Evolutionary conservation across 1,140 invertebrate species (phyloP).

Genomic region (Caligus rogercresseyi): DNA sequence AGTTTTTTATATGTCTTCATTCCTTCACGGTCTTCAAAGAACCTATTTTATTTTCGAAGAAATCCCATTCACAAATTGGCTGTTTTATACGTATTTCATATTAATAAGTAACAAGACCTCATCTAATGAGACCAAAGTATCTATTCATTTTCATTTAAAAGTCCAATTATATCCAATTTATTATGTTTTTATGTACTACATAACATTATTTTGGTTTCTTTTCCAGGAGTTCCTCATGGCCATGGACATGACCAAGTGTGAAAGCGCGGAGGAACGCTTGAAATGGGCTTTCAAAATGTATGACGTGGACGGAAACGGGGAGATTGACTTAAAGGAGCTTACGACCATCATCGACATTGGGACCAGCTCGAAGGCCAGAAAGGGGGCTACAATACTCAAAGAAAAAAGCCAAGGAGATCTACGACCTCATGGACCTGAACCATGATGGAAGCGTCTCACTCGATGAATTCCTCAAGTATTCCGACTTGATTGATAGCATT

Average conservation of each 20-base stretch:
- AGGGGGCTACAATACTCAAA: not conserved
- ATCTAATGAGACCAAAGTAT: no score
- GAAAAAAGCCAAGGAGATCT: not conserved
- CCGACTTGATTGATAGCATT: not conserved
- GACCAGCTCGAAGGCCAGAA: not conserved
- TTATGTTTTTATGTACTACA: no score
- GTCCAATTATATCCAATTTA: no score
- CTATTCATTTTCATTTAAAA: no score
- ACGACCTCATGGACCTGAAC: not conserved
- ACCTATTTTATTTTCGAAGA: no score
- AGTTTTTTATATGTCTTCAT: no score
- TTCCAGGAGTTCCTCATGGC: not conserved
- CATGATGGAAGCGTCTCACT: not conserved
- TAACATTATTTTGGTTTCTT: not conserved
- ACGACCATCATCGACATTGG: slow-evolving; percentile 26
- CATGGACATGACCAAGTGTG: not conserved
- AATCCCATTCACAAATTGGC: no score
- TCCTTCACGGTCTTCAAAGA: no score
- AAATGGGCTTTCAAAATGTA: slow-evolving; percentile 34
- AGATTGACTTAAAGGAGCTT: slow-evolving; percentile 29
- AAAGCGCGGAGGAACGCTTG: slow-evolving; percentile 33
- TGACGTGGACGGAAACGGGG: slow-evolving; percentile 29
- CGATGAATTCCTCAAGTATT: not conserved
- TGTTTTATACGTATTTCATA: no score
- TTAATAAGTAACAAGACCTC: no score